These are phyloP conservation scores for Malurus melanocephalus DNA, from an alignment of 2,113 vertebrate genomes.

Conservation along the genomic window DNA sequence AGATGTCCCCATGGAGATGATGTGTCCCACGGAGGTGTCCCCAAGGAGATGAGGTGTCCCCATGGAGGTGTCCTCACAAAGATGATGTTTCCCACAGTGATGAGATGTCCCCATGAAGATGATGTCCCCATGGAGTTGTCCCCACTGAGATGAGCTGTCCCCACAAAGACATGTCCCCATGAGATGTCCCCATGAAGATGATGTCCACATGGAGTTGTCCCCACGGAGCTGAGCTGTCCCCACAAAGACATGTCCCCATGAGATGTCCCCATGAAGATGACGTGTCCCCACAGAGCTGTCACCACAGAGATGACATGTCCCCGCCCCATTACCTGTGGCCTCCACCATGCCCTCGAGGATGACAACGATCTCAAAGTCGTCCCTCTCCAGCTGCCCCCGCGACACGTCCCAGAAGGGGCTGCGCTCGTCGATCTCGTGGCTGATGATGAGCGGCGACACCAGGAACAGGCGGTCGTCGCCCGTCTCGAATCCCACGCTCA, in stretches of 20 bases:
- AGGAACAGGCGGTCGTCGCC: constrained; percentile 87
- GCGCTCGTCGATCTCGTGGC: constrained; percentile 82
- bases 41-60: neutral
- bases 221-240: neutral
- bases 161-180: neutral
- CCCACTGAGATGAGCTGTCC: too few relatives aligned
- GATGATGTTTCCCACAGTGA: too few relatives aligned
- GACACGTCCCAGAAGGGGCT: constrained; percentile 88
- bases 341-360: constrained; percentile 90
- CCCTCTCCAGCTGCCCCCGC: constrained; percentile 75
- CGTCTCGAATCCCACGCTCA: constrained; percentile 85
- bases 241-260: neutral
- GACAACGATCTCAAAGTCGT: constrained; percentile 86
- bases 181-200: neutral
- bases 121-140: neutral
- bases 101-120: too few relatives aligned
- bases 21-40: too few relatives aligned
- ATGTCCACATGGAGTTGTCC: neutral
- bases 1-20: neutral
- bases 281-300: fast-evolving
- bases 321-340: constrained; percentile 73
- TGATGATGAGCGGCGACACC: constrained; percentile 86
- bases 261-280: fast-evolving
- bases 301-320: fast-evolving
- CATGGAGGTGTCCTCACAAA: too few relatives aligned